These are phyloP conservation scores for Gobio occitaniae DNA, from an alignment of 2,797 vertebrate species.

Conservation along the genomic window DNA sequence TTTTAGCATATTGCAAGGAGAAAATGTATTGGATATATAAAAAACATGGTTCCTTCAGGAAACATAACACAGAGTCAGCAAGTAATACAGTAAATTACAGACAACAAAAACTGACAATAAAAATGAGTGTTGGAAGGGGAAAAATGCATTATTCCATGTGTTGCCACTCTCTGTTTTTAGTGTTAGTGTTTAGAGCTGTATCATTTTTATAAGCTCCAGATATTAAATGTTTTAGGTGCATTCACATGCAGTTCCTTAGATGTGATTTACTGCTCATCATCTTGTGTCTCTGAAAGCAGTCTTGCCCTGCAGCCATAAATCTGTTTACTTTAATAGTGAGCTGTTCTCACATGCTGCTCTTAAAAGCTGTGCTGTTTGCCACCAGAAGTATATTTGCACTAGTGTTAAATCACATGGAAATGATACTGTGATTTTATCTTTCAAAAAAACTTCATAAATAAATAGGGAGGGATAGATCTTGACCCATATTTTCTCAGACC, in stretches of 20 bases:
- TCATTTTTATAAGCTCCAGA: slow-evolving; percentile 8
- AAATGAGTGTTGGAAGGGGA: not conserved
- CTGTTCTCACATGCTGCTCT: slow-evolving; percentile 23
- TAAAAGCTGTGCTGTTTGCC: slow-evolving; percentile 33
- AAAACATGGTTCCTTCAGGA: not conserved
- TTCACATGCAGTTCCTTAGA: slow-evolving; percentile 12
- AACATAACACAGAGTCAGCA: not conserved
- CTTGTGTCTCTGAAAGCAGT: slow-evolving; percentile 28
- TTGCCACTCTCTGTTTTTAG: not conserved
- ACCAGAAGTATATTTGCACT: slow-evolving; percentile 26
- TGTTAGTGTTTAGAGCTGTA: not conserved
- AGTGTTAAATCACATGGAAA: slow-evolving; percentile 11
- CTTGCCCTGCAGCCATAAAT: slow-evolving; percentile 36
- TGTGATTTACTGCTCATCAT: slow-evolving; percentile 32
- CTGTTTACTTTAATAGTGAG: slow-evolving; percentile 29
- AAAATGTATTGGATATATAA: not conserved
- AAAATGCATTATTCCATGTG: no score
- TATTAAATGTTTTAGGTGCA: slow-evolving; percentile 23
- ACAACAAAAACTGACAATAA: not conserved
- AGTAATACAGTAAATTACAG: not conserved
- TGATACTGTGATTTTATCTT: not conserved
- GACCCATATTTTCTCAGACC: not conserved
- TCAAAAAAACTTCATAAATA: not conserved
- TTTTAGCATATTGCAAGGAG: not conserved
- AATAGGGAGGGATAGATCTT: not conserved